Base-by-base conservation (phyloP, 2,888 invertebrate genomes). In the Torymus texanus region DNA sequence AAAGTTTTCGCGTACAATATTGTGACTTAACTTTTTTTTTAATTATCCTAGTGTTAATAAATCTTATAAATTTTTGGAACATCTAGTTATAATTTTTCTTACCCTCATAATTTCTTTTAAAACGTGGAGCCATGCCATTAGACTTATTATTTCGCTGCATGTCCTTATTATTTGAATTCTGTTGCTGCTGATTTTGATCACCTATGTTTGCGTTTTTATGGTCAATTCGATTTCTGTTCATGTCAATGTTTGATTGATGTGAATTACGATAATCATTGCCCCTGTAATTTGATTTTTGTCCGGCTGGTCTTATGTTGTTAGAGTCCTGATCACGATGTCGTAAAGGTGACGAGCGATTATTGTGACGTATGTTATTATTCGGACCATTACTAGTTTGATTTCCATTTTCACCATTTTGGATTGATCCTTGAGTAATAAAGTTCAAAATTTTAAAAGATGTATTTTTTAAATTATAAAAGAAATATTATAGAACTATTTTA, bases 41-140 rank as follows among this genome's bases (percentile, higher is more conserved):
- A 18, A 74, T 56, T 21, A 5, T 65, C 3, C 71, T 21, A 75
- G n/a, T 29, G 21, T 10, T 70, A 80, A 76, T 76, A 80, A 76
- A 80, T 16, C 41, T 41, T 74, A 51, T 61, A 53, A 67, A n/a
- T 62, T 75, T 75, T n/a, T 75, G 2, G 70, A 74, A 74, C 1
- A 16, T 66, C 18, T 55, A n/a, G 10, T 2, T 13, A 41, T 41
- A 62, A 21, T 55, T 67, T 70, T 68, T 62, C 83, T 73, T 83
- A 86, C 86, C 84, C 13, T 85, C 85, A 16, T 79, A 79, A 78
- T 82, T 85, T 78, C 82, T 87, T 55, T 86, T 87, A 75, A 86
- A 87, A 72, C 87, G 82, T 4, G 86, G 84, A 55, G 85, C 85
- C 55, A 84, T 53, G 18, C 83, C 78, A 16, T 84, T 87, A 0